Percentiles rank a stretch among this genome's conserved stretches.
These are phyloP conservation scores for Trematocara unimaculatum DNA, from an alignment of 2,113 vertebrate genomes.

Conservation along the genomic window DNA sequence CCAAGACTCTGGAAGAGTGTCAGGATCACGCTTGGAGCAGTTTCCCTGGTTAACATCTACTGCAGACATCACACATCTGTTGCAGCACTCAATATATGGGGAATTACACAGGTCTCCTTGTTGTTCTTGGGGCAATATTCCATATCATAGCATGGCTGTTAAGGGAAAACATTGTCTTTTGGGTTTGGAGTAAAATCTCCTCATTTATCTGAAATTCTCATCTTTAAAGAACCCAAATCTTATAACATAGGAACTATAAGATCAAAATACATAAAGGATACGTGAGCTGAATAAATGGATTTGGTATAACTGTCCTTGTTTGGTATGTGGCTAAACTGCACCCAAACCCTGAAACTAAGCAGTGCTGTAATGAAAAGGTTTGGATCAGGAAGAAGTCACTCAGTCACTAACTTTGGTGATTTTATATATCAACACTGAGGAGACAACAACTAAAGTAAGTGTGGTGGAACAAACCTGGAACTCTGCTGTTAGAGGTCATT, in stretches of 20 bases:
- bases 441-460: not conserved
- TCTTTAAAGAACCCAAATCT: not conserved
- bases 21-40: not conserved
- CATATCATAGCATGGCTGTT: not conserved
- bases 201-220: not conserved
- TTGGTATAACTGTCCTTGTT: not conserved
- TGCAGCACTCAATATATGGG: not conserved
- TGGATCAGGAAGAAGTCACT: not conserved
- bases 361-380: not conserved
- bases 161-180: not conserved
- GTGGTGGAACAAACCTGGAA: not conserved
- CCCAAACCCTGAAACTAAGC: not conserved
- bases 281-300: not conserved
- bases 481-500: not conserved
- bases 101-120: not conserved
- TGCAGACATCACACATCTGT: not conserved
- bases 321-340: not conserved
- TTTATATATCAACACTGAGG: not conserved
- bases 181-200: not conserved
- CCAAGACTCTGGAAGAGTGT: constrained; percentile 8
- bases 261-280: not conserved
- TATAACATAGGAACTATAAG: not conserved
- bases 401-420: not conserved
- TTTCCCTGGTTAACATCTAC: constrained; percentile 56
- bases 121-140: not conserved